Base-by-base conservation (phyloP, 2,888 invertebrate genomes). In the Liodrosophila aerea region DNA sequence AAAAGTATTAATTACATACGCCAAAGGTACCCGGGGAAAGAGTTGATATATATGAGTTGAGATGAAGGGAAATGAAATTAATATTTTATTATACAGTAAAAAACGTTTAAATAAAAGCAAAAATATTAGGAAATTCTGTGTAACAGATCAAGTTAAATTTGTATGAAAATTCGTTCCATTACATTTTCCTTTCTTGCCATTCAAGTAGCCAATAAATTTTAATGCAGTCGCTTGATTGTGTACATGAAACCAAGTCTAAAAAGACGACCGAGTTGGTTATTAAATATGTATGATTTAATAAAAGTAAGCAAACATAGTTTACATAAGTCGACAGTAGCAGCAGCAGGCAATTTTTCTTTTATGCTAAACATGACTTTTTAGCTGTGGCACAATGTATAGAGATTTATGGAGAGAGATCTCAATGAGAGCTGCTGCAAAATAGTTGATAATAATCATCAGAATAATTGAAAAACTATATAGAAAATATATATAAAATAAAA, bases 1-100 rank as follows among this genome's bases (percentile, higher is more conserved):
- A 40, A 15, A 61, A 62, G 63, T 62, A 82, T 76, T 76, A 85
- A 85, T 82, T 67, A 73, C 64, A 57, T 59, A 62, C 9, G 63
- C 76, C 67, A 56, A 44, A 13, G 50, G 43, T 5, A 15, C 18
- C 7, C 11, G 15, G 22, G 39, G 56, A 64, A 51, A 56, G 53
- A 54, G 60, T 63, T 82, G 68, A 75, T 71, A 71, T 75, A 68
- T 62, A 54, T 44, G 12, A 27, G 22, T 12, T 31, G 16, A 8
- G 27, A 9, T 30, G 15, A 29, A 30, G 31, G 31, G 31, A 18
- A n/a, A n/a, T n/a, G n/a, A n/a, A n/a, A n/a, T n/a, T n/a, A n/a
- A 27, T 8, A 22, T 12, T 30, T 13, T 8, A 5, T 22, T 7
- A 22, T n/a, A 37, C n/a, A n/a, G 29, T 36, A 12, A 12, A n/a